These are phyloP conservation scores for Sciurus vulgaris DNA, from an alignment of 2,797 vertebrate genomes.

Conservation along the genomic window DNA sequence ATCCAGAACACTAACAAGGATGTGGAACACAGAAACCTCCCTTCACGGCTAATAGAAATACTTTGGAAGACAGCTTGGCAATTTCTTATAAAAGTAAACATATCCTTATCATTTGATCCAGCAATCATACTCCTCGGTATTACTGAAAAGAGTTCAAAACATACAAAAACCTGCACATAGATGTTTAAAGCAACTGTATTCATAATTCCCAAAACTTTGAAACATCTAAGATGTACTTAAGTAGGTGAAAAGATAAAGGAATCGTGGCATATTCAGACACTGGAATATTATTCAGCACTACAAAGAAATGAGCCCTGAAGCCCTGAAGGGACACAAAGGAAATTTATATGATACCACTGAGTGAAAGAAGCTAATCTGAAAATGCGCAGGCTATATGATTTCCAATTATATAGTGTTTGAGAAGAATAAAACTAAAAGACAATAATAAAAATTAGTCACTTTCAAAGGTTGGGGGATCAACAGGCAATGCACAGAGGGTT, in stretches of 20 bases:
- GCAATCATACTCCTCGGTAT: background rate
- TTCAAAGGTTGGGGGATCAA: too few species aligned
- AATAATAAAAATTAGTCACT: background rate
- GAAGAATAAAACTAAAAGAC: background rate
- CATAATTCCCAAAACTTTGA: background rate
- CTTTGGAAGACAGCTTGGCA: background rate
- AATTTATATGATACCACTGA: background rate
- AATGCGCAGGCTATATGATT: background rate
- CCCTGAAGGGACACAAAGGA: background rate
- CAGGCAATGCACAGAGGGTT: background rate
- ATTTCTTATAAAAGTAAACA: background rate
- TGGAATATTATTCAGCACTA: background rate
- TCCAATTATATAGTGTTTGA: background rate
- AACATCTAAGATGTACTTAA: background rate
- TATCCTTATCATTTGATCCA: background rate
- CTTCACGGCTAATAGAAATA: background rate
- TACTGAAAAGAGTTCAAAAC: background rate
- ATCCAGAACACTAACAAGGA: background rate
- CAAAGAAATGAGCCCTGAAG: background rate
- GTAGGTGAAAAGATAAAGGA: background rate
- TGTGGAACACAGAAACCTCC: fast-evolving
- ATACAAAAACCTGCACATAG: background rate
- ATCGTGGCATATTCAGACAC: background rate
- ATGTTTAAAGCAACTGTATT: background rate
- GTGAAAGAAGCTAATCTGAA: background rate